Evolutionary conservation across 2,888 invertebrate species (phyloP), one percentile per base, ranked within the genome.

Genomic region (Drosophila neoperkinsi): DNA sequence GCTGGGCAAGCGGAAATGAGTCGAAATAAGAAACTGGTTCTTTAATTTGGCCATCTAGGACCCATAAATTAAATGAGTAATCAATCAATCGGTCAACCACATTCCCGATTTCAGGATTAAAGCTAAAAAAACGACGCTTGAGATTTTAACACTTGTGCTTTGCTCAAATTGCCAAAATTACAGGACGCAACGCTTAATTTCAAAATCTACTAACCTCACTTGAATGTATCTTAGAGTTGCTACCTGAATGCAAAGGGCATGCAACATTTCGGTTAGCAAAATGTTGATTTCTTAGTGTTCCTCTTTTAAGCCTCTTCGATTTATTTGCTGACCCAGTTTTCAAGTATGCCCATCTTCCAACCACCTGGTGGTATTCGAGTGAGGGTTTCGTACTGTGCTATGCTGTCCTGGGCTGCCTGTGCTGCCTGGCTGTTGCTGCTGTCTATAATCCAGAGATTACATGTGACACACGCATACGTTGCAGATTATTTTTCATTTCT

Each of bases 401-500:
- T 28, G 28, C 25, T 25, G 34, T 21, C 9, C 21, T 49, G 21
- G 6, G 5, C 50, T 58, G 76, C 9, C 21, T 49, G n/a, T 9
- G 2, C 43, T 58, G 82, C 60, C 65, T 60, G 77, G 31, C 21
- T 31, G 57, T 41, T 68, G 74, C 59, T 74, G 80, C 90, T 85
- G 85, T 84, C 90, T 74, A 85, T 90, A 85, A 85, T 90, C 85
- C 90, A 67, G 75, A 88, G 85, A 85, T 85, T 85, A 85, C 85
- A 85, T 78, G 88, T 88, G 85, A 85, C 88, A 85, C 85, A 85
- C 90, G 82, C 90, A 90, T 80, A 84, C 88, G 90, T 79, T 89
- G 90, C 90, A 90, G 85, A 75, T 90, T 90, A 87, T 90, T 89
- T 89, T 87, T 88, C 88, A 90, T 90, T 85, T 84, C 90, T 88